These are phyloP conservation scores for Drosophila azteca DNA, from an alignment of 1,140 invertebrate genomes.

Conservation along the genomic window DNA sequence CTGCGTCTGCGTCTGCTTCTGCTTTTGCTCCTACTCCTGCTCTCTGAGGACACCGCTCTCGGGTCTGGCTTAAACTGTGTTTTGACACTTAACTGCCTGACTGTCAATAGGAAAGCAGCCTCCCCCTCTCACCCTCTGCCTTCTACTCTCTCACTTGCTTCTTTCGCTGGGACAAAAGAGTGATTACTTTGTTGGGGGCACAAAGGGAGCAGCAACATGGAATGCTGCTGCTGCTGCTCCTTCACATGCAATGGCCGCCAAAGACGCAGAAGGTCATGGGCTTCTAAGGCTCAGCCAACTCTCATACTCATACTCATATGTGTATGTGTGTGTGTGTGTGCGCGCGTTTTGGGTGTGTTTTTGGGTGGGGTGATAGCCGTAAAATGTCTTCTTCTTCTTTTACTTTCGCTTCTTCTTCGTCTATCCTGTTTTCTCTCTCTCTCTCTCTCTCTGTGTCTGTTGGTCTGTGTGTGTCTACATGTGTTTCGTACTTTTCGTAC, in stretches of 20 bases:
- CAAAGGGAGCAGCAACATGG: no score
- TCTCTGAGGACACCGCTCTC: not conserved
- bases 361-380: slow-evolving; percentile 20
- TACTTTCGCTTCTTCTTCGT: slow-evolving; percentile 25
- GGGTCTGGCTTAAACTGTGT: slow-evolving; percentile 59
- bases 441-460: slow-evolving; percentile 13
- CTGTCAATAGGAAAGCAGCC: slow-evolving; percentile 63
- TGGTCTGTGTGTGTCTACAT: slow-evolving; percentile 43
- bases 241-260: slow-evolving; percentile 59
- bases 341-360: slow-evolving; percentile 1
- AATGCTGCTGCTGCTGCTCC: slow-evolving; percentile 26
- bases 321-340: slow-evolving; percentile 7
- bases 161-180: slow-evolving; percentile 44
- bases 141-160: not conserved
- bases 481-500: slow-evolving; percentile 53
- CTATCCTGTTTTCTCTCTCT: not conserved
- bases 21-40: not conserved
- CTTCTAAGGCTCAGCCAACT: slow-evolving; percentile 12
- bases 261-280: slow-evolving; percentile 74
- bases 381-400: slow-evolving; percentile 55
- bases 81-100: slow-evolving; percentile 64
- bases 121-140: not conserved
- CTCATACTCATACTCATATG: slow-evolving; percentile 3
- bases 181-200: slow-evolving; percentile 60
- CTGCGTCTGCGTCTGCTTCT: not conserved